Conservation (phyloP, 1,140 invertebrate species). For the Thereuonema tuberculata region DNA sequence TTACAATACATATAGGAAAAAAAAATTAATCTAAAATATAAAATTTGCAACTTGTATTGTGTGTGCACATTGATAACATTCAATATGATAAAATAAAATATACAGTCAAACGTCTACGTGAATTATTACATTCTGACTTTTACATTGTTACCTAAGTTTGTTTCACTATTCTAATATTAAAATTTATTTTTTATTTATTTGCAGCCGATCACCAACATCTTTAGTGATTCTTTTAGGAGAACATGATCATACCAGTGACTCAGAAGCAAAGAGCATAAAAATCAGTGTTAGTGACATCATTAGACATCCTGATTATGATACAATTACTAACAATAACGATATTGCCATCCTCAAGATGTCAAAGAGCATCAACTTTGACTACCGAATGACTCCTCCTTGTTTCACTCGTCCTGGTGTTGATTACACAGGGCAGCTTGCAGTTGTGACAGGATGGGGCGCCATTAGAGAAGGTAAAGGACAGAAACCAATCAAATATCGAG, state of each 20-base stretch:
- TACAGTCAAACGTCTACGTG: no score
- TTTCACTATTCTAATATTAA: no score
- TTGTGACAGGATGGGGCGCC: conserved; percentile 2
- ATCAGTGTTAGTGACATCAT: conserved; percentile 19
- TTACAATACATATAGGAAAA: no score
- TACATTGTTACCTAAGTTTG: no score
- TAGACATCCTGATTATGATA: conserved; percentile 32
- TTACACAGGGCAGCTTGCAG: neutral
- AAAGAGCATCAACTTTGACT: neutral
- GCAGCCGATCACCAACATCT: neutral
- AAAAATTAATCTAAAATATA: no score
- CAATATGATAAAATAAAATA: no score
- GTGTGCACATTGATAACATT: no score
- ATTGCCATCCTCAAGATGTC: conserved; percentile 47
- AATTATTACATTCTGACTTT: no score
- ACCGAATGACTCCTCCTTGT: conserved; percentile 4
- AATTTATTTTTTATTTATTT: no score
- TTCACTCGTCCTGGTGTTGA: conserved; percentile 3
- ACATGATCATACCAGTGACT: neutral
- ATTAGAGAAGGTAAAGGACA: neutral
- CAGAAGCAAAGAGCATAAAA: neutral
- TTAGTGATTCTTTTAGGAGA: neutral
- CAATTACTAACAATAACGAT: conserved; percentile 42
- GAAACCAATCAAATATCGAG: no score
- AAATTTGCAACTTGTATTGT: no score